phyloP scores from a whole-genome alignment of 2,888 invertebrate species.

The Chesias legatella region DNA sequence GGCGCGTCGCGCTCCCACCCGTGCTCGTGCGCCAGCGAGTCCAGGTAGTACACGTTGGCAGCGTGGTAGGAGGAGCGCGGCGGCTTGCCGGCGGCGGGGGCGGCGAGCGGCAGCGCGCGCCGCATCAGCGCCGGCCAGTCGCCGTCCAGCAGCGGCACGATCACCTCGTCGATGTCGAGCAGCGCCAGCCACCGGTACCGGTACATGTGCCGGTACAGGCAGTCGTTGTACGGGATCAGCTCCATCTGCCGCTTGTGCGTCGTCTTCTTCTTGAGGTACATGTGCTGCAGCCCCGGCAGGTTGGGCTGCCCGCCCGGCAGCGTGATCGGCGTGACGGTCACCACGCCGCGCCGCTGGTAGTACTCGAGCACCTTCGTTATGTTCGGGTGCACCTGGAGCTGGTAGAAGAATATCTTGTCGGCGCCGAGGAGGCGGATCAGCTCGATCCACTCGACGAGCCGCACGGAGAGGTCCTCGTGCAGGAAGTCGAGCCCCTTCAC shows the following conservation, averaged over 20 bases:
- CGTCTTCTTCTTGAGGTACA: conserved; percentile 93
- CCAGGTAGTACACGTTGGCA: conserved; percentile 95
- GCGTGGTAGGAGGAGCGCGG: conserved; percentile 91
- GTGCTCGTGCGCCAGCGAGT: conserved; percentile 90
- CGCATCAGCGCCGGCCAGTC: conserved; percentile 90
- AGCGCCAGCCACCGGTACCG: conserved; percentile 94
- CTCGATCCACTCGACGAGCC: conserved; percentile 97
- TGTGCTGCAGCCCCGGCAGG: conserved; percentile 91
- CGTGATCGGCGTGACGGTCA: conserved; percentile 89
- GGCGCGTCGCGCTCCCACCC: conserved; percentile 89
- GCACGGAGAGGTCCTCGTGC: conserved; percentile 93
- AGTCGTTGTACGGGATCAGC: conserved; percentile 97
- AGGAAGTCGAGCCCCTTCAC: conserved; percentile 96
- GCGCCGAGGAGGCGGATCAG: conserved; percentile 91
- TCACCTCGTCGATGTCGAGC: conserved; percentile 96
- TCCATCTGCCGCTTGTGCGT: conserved; percentile 97
- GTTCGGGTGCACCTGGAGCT: conserved; percentile 94
- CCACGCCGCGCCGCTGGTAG: conserved; percentile 83
- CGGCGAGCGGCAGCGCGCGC: conserved; percentile 83
- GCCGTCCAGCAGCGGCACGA: conserved; percentile 89
- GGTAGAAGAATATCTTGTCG: conserved; percentile 94
- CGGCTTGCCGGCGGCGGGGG: conserved; percentile 72
- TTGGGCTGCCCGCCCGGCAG: conserved; percentile 95
- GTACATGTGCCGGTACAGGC: conserved; percentile 95
- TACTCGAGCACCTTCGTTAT: conserved; percentile 89